phyloP scores from a whole-genome alignment of 2,888 invertebrate genomes.

The Ceramica pisi region DNA sequence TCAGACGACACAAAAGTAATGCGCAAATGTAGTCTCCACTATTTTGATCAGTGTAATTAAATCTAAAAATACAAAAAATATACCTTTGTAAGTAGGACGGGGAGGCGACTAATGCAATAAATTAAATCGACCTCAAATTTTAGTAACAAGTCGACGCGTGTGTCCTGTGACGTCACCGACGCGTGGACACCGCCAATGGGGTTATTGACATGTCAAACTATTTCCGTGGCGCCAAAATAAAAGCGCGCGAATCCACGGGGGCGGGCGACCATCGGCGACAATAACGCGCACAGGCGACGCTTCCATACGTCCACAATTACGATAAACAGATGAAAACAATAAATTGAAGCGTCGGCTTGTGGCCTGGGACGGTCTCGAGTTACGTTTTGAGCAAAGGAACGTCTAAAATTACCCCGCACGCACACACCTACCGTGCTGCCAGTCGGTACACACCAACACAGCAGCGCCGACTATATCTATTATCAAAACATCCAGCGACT shows the following conservation, averaged over 20 bases:
- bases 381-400: constrained; percentile 91
- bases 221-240: constrained; percentile 89
- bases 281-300: constrained; percentile 66
- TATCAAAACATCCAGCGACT: constrained; percentile 91
- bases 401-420: constrained; percentile 90
- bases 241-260: constrained; percentile 83
- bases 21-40: constrained; percentile 51
- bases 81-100: constrained; percentile 79
- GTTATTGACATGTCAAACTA: constrained; percentile 90
- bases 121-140: constrained; percentile 88
- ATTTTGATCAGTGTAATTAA: constrained; percentile 62
- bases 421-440: constrained; percentile 78
- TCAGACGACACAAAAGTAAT: constrained; percentile 52
- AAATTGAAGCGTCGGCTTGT: constrained; percentile 89
- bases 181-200: constrained; percentile 87
- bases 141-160: constrained; percentile 79
- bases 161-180: constrained; percentile 85
- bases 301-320: constrained; percentile 77
- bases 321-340: constrained; percentile 89
- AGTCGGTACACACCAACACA: constrained; percentile 84
- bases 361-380: constrained; percentile 90
- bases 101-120: constrained; percentile 82
- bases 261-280: constrained; percentile 68
- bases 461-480: constrained; percentile 87
- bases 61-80: constrained; percentile 76